Evolutionary conservation across 2,888 invertebrate species (phyloP).

Genomic region (Archaeoteleia sp.): DNA sequence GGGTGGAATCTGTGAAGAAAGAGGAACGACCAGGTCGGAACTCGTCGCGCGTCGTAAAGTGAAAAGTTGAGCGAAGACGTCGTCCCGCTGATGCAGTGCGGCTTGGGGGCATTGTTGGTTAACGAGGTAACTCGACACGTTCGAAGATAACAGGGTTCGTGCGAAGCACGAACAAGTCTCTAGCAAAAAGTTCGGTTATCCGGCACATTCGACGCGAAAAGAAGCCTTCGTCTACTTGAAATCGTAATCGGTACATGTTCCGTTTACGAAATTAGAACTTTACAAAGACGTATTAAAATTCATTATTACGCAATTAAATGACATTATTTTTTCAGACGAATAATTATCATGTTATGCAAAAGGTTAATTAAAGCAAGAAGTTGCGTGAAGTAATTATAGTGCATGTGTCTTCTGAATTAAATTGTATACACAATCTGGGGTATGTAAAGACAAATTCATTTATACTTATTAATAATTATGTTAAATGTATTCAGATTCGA

Average conservation of each 20-base stretch:
- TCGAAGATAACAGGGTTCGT: constrained; percentile 72
- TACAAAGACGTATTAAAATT: constrained; percentile 8
- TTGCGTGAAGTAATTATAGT: no score
- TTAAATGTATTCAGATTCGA: no score
- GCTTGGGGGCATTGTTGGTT: constrained; percentile 67
- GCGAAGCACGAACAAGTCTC: constrained; percentile 67
- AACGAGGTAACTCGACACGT: constrained; percentile 74
- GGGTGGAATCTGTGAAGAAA: constrained; percentile 14
- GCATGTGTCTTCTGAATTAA: no score
- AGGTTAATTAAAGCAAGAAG: no score
- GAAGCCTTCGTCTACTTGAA: constrained; percentile 34
- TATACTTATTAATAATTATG: no score
- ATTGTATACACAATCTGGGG: no score
- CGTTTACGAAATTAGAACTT: constrained; percentile 16
- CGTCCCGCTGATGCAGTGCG: constrained; percentile 53
- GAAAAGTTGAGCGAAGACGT: constrained; percentile 65
- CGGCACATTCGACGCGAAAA: constrained; percentile 41
- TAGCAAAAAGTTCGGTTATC: constrained; percentile 63
- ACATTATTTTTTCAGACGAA: no score
- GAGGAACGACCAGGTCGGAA: constrained; percentile 28
- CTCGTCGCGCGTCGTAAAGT: constrained; percentile 64
- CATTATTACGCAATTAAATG: no score
- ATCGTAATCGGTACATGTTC: constrained; percentile 33
- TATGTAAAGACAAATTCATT: no score
- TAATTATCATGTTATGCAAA: no score